phyloP scores from a whole-genome alignment of 2,113 vertebrate genomes.

The Chaetorhynchus papuensis region DNA sequence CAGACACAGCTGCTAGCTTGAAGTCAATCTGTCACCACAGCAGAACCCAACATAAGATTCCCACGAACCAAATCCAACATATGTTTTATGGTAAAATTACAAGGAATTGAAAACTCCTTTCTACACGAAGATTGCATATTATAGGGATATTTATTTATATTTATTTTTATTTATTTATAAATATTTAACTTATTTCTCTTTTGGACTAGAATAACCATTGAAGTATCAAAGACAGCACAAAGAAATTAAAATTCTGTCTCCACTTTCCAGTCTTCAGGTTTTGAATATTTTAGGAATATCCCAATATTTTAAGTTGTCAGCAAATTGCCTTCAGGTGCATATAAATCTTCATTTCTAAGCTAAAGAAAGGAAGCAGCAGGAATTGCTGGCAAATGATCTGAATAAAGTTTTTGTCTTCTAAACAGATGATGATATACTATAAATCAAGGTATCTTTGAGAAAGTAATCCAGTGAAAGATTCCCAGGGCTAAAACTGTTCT shows the following conservation, averaged over 20 bases:
- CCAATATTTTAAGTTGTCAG: not conserved
- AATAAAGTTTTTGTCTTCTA: slow-evolving; percentile 2
- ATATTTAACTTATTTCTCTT: not conserved
- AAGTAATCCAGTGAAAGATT: not conserved
- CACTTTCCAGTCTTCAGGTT: not conserved
- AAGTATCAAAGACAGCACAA: not conserved
- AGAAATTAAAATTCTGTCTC: not conserved
- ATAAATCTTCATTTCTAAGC: slow-evolving; percentile 2
- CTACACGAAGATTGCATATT: not conserved
- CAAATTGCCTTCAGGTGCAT: not conserved
- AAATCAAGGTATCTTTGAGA: not conserved
- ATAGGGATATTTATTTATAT: not conserved
- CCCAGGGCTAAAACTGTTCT: not conserved
- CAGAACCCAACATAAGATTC: not conserved
- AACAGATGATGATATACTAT: not conserved
- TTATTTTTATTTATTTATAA: not conserved
- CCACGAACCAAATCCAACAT: not conserved
- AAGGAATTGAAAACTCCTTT: not conserved
- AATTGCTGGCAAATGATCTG: not conserved
- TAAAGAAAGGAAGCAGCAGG: not conserved
- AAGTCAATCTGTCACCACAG: not conserved
- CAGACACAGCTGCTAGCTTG: not conserved
- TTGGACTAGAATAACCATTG: not conserved
- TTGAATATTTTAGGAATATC: not conserved
- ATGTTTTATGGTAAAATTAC: not conserved